A percentile compares a stretch with the other conserved stretches of the same genome.
Evolutionary conservation across 2,797 vertebrate genomes (phyloP).

Genomic region (Platalea minor): DNA sequence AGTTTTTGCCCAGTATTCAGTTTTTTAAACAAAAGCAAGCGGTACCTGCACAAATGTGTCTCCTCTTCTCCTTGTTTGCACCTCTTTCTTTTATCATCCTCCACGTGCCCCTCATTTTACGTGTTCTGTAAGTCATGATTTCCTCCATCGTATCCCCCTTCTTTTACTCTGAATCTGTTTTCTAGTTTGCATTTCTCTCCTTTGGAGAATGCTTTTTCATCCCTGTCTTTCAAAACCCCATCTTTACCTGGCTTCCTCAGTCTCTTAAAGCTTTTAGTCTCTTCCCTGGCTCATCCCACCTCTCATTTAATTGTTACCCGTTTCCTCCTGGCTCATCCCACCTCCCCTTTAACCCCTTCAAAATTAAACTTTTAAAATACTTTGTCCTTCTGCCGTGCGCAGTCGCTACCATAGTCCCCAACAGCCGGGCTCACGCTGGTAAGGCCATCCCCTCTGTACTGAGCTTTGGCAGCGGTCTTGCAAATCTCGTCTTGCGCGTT

Average conservation of each 20-base stretch:
- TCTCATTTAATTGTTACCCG: neutral
- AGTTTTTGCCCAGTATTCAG: neutral
- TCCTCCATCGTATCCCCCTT: neutral
- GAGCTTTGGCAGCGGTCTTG: neutral
- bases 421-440: neutral
- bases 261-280: neutral
- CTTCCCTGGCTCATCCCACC: neutral
- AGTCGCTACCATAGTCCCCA: too few relatives aligned
- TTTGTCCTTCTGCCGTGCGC: rapidly evolving
- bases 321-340: neutral
- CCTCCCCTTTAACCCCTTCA: neutral
- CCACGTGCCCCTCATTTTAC: too few relatives aligned
- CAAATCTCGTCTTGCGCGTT: rapidly evolving
- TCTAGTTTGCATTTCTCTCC: neutral
- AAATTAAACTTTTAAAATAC: neutral
- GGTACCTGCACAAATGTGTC: neutral
- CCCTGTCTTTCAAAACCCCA: neutral
- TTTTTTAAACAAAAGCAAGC: neutral
- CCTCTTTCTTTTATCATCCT: neutral
- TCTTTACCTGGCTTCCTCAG: neutral
- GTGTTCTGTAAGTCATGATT: neutral
- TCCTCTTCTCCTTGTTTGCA: too few relatives aligned
- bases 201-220: neutral
- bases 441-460: too few relatives aligned
- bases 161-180: neutral